Evolutionary conservation across 1,140 invertebrate genomes (phyloP).

Genomic region (Macrotrachela quadricornifera): DNA sequence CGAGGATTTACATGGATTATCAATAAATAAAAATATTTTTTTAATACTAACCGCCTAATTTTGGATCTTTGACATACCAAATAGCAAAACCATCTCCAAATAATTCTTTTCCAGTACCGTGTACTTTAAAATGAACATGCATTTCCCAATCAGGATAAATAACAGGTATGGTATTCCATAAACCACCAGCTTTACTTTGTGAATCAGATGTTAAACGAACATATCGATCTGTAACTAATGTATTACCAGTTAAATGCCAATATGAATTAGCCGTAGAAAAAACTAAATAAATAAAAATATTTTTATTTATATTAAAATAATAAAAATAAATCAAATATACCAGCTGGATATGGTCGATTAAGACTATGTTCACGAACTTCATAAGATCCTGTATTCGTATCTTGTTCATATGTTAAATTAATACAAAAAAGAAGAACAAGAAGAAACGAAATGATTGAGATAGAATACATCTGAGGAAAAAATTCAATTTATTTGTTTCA

Average conservation of each 20-base stretch:
- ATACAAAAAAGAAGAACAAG: too few species aligned
- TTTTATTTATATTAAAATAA: too few species aligned
- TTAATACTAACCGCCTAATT: slow-evolving; percentile 8
- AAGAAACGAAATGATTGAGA: too few species aligned
- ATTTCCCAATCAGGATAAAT: slow-evolving; percentile 76
- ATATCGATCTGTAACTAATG: slow-evolving; percentile 79
- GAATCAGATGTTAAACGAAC: slow-evolving; percentile 76
- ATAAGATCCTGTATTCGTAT: too few species aligned
- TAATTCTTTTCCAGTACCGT: slow-evolving; percentile 75
- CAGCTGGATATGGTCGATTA: background rate
- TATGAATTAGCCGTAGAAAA: slow-evolving; percentile 25
- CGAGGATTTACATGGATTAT: too few species aligned
- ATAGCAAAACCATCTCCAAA: slow-evolving; percentile 92
- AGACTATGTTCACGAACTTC: background rate
- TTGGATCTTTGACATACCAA: slow-evolving; percentile 71
- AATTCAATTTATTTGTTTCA: too few species aligned
- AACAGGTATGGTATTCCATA: slow-evolving; percentile 80
- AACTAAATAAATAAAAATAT: background rate
- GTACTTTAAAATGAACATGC: slow-evolving; percentile 82
- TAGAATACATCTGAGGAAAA: too few species aligned
- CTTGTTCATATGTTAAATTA: too few species aligned
- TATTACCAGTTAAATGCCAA: slow-evolving; percentile 84
- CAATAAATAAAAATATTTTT: too few species aligned
- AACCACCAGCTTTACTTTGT: slow-evolving; percentile 67
- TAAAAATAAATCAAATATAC: too few species aligned